Evolutionary conservation across 2,113 vertebrate species (phyloP), one percentile per base, ranked within the genome.

Genomic region (Neopipo cinnamomea): DNA sequence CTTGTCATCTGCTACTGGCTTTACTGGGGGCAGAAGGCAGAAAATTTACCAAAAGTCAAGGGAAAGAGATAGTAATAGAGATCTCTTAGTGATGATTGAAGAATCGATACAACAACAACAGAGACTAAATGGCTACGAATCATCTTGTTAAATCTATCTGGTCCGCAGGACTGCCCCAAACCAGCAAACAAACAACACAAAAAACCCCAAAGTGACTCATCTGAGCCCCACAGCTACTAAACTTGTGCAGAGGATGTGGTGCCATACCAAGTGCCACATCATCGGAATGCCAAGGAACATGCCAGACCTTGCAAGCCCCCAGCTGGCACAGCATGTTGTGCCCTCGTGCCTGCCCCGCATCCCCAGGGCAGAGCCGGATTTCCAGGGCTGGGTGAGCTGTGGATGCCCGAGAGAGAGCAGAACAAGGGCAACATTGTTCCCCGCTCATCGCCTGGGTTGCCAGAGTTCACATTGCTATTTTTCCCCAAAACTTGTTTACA

Each of bases 381-480:
- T 91, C 88, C 7, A 5, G 81, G 46, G 5, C 47, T 4, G 4
- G 14, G 35, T 1, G 1, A 72, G 80, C 80, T 46, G 58, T 3
- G 3, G 85, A 68, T 68, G 67, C 89, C 86, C 21, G 9, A 52
- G 52, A 72, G 53, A 80, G 53, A 65, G 25, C 1, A 0, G n/a
- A 88, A 98, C 97, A 98, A 97, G 86, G 85, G 76, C 0, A 2
- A 10, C 35, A 62, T 95, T 98, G 97, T 98, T 92, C 65, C 52
- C 84, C 9, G 0, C 3, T 8, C 83, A 46, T 33, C 1, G 35
- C 95, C 72, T 0, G 58, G 79, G 61, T 41, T 62, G 23, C 85
- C 19, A 12, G 76, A 62, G 82, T 74, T 97, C 93, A 71, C 61
- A n/a, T 75, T 14, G 6, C 42, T 59, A 89, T 59, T 73, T 33